These are phyloP conservation scores for Heloderma charlesbogerti DNA, from an alignment of 2,113 vertebrate species.

Conservation along the genomic window DNA sequence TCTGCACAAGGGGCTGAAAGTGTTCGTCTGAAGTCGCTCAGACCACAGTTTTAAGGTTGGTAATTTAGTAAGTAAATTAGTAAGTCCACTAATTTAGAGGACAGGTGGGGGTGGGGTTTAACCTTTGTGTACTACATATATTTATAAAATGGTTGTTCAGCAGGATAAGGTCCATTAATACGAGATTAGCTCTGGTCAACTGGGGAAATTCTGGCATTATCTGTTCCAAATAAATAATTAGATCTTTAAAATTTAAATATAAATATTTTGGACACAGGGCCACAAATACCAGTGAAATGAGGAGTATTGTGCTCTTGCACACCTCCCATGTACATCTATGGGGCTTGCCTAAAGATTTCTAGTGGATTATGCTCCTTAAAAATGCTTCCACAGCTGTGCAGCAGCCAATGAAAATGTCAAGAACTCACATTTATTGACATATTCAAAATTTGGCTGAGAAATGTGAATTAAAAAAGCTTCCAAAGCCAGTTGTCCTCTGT, in stretches of 20 bases:
- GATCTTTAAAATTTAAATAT: constrained; percentile 55
- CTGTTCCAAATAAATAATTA: constrained; percentile 56
- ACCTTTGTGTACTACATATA: constrained; percentile 14
- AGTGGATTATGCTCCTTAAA: constrained; percentile 31
- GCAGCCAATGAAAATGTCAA: constrained; percentile 61
- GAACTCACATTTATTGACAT: constrained; percentile 32
- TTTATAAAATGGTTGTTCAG: neutral
- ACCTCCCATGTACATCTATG: neutral
- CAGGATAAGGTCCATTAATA: constrained; percentile 65
- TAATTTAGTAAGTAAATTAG: constrained; percentile 23
- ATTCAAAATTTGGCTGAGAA: constrained; percentile 26
- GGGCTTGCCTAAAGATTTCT: neutral
- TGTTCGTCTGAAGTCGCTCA: neutral
- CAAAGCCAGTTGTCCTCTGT: constrained; percentile 21
- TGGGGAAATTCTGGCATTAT: constrained; percentile 51
- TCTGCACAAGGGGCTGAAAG: constrained; percentile 51
- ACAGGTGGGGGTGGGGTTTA: fast-evolving
- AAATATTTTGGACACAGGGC: neutral
- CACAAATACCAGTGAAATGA: neutral
- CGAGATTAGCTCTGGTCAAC: constrained; percentile 62
- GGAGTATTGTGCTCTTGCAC: neutral
- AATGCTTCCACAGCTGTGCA: constrained; percentile 32
- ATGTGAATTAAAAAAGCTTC: constrained; percentile 16
- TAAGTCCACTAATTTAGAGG: constrained; percentile 23
- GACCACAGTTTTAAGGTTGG: constrained; percentile 15